These are phyloP conservation scores for Sebastes matsubarae DNA, from an alignment of 2,797 vertebrate species.

Conservation along the genomic window DNA sequence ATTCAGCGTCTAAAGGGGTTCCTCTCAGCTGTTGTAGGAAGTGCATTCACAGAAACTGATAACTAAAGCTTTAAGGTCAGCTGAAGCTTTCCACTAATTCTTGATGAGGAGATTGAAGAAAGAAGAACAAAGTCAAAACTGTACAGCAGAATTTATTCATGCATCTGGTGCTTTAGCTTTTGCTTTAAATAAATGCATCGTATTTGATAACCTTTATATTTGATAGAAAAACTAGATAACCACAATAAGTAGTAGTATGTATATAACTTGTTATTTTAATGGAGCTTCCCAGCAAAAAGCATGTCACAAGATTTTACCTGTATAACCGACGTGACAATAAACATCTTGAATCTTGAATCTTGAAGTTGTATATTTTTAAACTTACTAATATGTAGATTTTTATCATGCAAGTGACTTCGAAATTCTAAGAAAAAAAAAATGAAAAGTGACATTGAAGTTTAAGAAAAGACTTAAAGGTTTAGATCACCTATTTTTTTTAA, in stretches of 20 bases:
- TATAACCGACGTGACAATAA: too few species aligned
- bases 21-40: slow-evolving; percentile 34
- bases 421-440: not conserved
- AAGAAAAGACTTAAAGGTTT: not conserved
- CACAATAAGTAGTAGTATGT: not conserved
- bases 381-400: not conserved
- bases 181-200: not conserved
- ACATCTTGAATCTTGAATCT: too few species aligned
- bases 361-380: not conserved
- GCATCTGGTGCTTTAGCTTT: not conserved
- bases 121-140: not conserved
- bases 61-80: slow-evolving; percentile 21
- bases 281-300: too few species aligned
- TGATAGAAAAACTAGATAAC: not conserved
- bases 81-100: slow-evolving; percentile 6
- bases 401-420: not conserved
- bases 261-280: too few species aligned
- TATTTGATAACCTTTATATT: not conserved
- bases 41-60: slow-evolving; percentile 35
- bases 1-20: slow-evolving; percentile 22
- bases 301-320: too few species aligned
- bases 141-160: not conserved
- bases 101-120: slow-evolving; percentile 14
- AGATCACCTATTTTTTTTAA: not conserved
- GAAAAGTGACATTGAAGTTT: not conserved